These are phyloP conservation scores for Neomonachus schauinslandi DNA, from an alignment of 2,113 vertebrate species.

Conservation along the genomic window DNA sequence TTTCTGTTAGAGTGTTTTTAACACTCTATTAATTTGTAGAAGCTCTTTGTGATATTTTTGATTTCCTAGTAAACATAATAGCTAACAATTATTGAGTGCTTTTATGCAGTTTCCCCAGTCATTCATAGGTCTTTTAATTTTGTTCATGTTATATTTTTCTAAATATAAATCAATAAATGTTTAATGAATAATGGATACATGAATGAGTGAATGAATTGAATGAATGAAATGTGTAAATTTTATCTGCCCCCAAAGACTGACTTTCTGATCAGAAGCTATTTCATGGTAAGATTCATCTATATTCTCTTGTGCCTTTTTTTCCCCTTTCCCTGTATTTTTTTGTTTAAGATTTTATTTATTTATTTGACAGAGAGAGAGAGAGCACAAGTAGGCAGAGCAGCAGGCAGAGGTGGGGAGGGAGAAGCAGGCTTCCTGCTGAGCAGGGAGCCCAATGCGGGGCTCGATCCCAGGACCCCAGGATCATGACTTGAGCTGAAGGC, in stretches of 20 bases:
- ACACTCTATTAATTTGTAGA: background rate
- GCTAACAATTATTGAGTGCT: slow-evolving; percentile 6
- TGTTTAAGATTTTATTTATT: no score
- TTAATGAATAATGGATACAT: background rate
- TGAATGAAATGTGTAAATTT: slow-evolving; percentile 3
- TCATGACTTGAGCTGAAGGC: no score
- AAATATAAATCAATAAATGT: slow-evolving; percentile 20
- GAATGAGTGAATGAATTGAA: background rate
- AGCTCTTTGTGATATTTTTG: background rate
- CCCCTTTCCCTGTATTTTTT: background rate
- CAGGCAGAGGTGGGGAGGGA: no score
- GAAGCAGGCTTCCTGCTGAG: no score
- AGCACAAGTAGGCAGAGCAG: no score
- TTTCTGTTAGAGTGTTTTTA: background rate
- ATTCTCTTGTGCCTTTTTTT: background rate
- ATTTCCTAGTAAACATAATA: background rate
- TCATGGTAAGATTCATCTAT: background rate
- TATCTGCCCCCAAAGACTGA: background rate
- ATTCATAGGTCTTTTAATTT: background rate
- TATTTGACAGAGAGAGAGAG: no score
- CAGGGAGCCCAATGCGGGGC: no score
- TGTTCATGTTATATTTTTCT: background rate
- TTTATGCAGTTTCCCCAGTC: background rate
- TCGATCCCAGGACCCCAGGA: no score
- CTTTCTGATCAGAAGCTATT: background rate